These are phyloP conservation scores for Phalacrocorax brasilianus DNA, from an alignment of 2,113 vertebrate genomes.

Conservation along the genomic window DNA sequence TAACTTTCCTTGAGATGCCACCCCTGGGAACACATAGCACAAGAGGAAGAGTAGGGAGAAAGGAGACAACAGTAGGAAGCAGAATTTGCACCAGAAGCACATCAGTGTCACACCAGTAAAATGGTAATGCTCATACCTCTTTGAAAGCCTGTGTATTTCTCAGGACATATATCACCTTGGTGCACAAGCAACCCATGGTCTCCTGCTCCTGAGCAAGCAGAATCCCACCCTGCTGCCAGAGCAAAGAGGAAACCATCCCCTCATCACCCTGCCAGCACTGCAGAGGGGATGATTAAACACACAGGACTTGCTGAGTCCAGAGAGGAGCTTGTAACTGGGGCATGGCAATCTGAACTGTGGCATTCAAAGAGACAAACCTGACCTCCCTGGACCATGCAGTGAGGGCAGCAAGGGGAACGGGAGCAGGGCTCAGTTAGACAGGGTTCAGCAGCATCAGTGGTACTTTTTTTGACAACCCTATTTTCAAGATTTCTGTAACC, in stretches of 20 bases:
- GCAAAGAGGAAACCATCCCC: not conserved
- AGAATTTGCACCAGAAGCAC: not conserved
- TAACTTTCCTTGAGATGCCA: not conserved
- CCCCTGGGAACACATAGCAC: not conserved
- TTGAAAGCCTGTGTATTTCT: not conserved
- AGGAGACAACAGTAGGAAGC: not conserved
- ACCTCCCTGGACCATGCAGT: not conserved
- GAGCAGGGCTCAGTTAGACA: not conserved
- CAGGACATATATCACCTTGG: fast-evolving
- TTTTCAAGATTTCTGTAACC: not conserved
- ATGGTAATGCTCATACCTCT: not conserved
- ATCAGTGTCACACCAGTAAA: not conserved
- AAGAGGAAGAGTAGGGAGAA: not conserved
- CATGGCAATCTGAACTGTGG: not conserved
- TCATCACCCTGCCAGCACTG: not conserved
- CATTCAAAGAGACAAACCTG: not conserved
- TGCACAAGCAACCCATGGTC: fast-evolving
- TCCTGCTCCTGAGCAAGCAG: not conserved
- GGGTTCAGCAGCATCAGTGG: not conserved
- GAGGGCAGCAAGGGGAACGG: not conserved
- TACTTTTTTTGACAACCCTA: not conserved
- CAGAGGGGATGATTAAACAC: not conserved
- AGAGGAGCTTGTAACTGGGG: not conserved
- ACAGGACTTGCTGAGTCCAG: not conserved
- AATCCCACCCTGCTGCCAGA: not conserved